Evolutionary conservation across 2,797 vertebrate genomes (phyloP).

Genomic region (Lepilemur ruficaudatus): DNA sequence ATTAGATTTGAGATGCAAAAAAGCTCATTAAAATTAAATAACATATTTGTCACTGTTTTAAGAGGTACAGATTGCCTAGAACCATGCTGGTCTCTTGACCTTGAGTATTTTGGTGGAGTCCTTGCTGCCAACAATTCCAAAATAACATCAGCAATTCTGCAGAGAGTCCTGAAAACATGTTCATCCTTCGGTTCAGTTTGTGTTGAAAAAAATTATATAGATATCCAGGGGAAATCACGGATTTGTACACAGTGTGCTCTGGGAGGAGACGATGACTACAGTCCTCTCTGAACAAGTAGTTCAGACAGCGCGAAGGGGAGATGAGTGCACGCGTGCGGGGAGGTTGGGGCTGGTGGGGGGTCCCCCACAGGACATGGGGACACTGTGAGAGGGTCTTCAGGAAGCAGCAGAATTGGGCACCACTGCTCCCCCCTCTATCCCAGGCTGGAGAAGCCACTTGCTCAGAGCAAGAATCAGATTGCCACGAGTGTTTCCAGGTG

Average conservation of each 20-base stretch:
- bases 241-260: not conserved
- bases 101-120: conserved; percentile 83
- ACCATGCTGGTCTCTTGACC: conserved; percentile 88
- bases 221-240: not conserved
- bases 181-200: not conserved
- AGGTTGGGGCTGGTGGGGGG: not conserved
- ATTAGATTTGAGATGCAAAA: conserved; percentile 90
- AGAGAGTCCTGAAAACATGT: conserved; percentile 6
- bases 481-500: not conserved
- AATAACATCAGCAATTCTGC: conserved; percentile 38
- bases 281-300: not conserved
- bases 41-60: conserved; percentile 90
- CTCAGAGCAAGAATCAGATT: not conserved
- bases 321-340: not conserved
- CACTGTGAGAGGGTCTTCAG: not conserved
- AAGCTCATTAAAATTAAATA: conserved; percentile 90
- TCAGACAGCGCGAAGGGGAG: accelerated
- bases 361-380: accelerated
- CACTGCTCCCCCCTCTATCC: not conserved
- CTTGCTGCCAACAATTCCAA: conserved; percentile 57
- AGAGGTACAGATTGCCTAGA: conserved; percentile 85
- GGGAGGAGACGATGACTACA: not conserved
- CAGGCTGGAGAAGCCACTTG: not conserved
- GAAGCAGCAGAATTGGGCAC: not conserved
- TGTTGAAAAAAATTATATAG: conserved; percentile 4